Conservation (phyloP, 2,797 vertebrate genomes). For the Hafferia zeledoni region DNA sequence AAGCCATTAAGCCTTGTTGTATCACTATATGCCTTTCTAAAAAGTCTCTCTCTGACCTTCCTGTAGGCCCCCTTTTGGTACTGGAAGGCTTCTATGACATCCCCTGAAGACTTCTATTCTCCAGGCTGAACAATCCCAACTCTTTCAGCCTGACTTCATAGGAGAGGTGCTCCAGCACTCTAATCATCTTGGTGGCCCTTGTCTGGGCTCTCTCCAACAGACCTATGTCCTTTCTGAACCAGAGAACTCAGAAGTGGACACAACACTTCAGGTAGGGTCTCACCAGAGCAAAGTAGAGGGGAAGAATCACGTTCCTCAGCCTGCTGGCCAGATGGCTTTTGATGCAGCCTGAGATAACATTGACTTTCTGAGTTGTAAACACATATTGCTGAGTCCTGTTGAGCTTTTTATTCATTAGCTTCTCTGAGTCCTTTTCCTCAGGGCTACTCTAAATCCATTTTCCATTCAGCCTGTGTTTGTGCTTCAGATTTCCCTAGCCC, state of each 20-base stretch:
- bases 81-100: not conserved
- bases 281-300: not conserved
- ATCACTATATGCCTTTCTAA: too few species aligned
- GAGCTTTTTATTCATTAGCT: not conserved
- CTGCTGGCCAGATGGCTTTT: fast-evolving
- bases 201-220: not conserved
- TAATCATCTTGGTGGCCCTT: not conserved
- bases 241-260: fast-evolving
- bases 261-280: not conserved
- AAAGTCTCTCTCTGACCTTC: not conserved
- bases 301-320: not conserved
- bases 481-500: not conserved
- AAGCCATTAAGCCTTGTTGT: not conserved
- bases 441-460: not conserved
- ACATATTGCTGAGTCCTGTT: fast-evolving
- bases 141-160: not conserved
- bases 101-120: not conserved
- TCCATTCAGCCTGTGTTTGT: not conserved
- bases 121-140: not conserved
- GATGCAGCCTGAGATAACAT: not conserved
- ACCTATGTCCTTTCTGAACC: not conserved
- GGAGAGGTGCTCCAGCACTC: not conserved
- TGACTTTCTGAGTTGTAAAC: not conserved
- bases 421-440: not conserved
- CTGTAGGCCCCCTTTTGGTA: not conserved